These are phyloP conservation scores for Glyphotaelius pellucidus DNA, from an alignment of 2,888 invertebrate species.

Conservation along the genomic window DNA sequence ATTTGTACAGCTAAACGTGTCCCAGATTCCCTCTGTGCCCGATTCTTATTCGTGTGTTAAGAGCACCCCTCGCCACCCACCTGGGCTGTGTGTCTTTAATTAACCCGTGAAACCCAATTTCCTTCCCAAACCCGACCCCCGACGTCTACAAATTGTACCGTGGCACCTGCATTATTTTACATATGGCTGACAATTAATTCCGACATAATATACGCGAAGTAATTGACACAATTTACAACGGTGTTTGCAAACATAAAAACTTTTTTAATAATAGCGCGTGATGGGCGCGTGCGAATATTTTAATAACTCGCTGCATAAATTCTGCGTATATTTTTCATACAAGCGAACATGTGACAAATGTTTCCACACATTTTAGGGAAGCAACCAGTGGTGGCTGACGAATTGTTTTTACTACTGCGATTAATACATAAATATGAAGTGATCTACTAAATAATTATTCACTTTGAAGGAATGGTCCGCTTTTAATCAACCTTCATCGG, in stretches of 20 bases:
- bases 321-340: neutral
- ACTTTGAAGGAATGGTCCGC: neutral
- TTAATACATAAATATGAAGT: neutral
- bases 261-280: conserved; percentile 13
- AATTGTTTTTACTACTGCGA: neutral
- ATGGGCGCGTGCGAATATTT: conserved; percentile 9
- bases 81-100: conserved; percentile 48
- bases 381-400: neutral
- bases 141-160: conserved; percentile 48
- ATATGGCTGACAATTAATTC: conserved; percentile 47
- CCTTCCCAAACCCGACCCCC: conserved; percentile 28
- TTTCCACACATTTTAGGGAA: neutral
- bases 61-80: neutral
- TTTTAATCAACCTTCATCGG: neutral
- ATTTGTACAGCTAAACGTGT: conserved; percentile 20
- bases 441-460: too few species aligned
- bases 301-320: neutral
- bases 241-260: conserved; percentile 13
- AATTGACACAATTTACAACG: conserved; percentile 26
- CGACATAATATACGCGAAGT: conserved; percentile 30
- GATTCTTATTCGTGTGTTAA: conserved; percentile 30
- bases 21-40: conserved; percentile 9
- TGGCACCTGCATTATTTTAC: conserved; percentile 46
- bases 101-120: conserved; percentile 58
- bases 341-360: neutral